These are phyloP conservation scores for Pollicipes pollicipes DNA, from an alignment of 1,140 invertebrate species.

Conservation along the genomic window DNA sequence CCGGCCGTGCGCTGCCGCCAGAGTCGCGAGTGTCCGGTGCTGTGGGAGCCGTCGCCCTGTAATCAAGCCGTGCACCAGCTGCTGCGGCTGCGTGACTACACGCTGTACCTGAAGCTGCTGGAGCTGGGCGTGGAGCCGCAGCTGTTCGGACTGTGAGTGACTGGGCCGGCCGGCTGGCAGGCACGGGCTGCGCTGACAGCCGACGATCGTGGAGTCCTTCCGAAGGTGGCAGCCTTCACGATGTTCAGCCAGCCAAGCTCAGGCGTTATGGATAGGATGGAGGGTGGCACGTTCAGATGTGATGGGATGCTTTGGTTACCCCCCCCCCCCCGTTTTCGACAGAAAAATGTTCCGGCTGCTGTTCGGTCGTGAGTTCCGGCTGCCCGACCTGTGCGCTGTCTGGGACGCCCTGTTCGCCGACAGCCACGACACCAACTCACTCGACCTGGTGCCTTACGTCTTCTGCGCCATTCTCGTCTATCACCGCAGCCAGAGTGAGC, in stretches of 20 bases:
- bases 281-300: no score
- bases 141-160: not conserved
- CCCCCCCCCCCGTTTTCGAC: no score
- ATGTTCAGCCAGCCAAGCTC: no score
- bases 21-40: no score
- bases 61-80: not conserved
- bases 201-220: no score
- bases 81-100: not conserved
- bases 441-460: not conserved
- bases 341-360: not conserved
- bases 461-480: not conserved
- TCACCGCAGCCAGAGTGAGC: not conserved
- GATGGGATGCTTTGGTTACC: no score
- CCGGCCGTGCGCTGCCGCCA: not conserved
- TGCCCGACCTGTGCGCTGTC: not conserved
- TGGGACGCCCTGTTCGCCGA: not conserved
- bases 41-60: not conserved
- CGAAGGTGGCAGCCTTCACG: no score
- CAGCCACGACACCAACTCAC: not conserved
- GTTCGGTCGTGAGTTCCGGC: not conserved
- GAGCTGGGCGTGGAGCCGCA: not conserved
- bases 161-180: no score
- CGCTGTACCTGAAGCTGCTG: not conserved
- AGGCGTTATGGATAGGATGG: no score
- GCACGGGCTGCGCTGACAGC: no score